Conservation (phyloP, 1,140 invertebrate genomes). For the Leptoteleia sp. region DNA sequence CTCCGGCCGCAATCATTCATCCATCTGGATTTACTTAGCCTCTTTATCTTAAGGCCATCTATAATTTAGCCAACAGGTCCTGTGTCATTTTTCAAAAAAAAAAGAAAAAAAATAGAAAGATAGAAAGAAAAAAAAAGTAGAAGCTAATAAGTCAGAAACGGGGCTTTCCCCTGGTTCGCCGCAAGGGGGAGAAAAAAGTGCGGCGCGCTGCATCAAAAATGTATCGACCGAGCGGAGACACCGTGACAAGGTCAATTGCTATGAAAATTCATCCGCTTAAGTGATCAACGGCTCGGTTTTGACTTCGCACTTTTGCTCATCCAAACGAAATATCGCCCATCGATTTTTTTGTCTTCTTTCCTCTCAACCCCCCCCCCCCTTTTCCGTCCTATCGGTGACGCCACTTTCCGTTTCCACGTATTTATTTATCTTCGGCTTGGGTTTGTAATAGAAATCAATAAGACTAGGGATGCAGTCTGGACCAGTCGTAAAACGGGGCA, state of each 20-base stretch:
- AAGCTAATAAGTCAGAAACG: conserved; percentile 60
- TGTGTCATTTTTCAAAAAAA: conserved; percentile 58
- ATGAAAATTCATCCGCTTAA: conserved; percentile 49
- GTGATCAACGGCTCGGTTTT: conserved; percentile 18
- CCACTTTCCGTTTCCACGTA: conserved; percentile 23
- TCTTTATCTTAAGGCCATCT: conserved; percentile 54
- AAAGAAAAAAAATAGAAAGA: too few species aligned
- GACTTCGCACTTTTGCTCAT: not conserved
- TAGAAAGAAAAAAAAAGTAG: too few species aligned
- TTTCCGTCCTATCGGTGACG: conserved; percentile 21
- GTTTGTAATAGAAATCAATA: conserved; percentile 78
- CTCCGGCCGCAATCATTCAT: conserved; percentile 28
- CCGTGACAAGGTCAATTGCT: conserved; percentile 54
- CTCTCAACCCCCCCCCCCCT: conserved; percentile 6
- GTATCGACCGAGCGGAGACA: conserved; percentile 25
- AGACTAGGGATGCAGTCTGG: conserved; percentile 76
- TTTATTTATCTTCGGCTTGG: conserved; percentile 56
- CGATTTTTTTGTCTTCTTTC: conserved; percentile 25
- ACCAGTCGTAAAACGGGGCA: conserved; percentile 78
- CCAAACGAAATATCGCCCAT: not conserved
- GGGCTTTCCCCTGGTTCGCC: conserved; percentile 19
- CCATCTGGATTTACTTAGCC: conserved; percentile 51
- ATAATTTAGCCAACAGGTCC: conserved; percentile 48
- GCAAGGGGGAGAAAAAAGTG: conserved; percentile 5
- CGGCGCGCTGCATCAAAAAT: conserved; percentile 43